Conservation (phyloP, 2,113 vertebrate genomes). For the western clawed frog (Xenopus tropicalis) region UCB_Xtro_10.0 CM004444.2:81878001-81878500, state of each 20-base stretch:
- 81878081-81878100: constrained; percentile 94
- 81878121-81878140: constrained; percentile 97
- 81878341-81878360: constrained; percentile 93
- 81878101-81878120: constrained; percentile 92
- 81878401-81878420: too few species aligned
- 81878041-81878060: constrained; percentile 64
- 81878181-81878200: constrained; percentile 94
- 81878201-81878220: constrained; percentile 93
- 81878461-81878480: too few species aligned
- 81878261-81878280: constrained; percentile 95
- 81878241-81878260: constrained; percentile 97
- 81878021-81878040: too few species aligned
- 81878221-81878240: constrained; percentile 92
- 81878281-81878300: constrained; percentile 95
- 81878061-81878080: constrained; percentile 98
- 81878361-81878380: constrained; percentile 97
- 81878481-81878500: too few species aligned
- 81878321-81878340: constrained; percentile 97
- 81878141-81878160: constrained; percentile 95
- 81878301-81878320: constrained; percentile 98
- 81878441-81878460: too few species aligned
- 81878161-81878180: constrained; percentile 97
- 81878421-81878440: too few species aligned
- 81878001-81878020: too few species aligned
- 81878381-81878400: too few species aligned